These are phyloP conservation scores for Hydra vulgaris DNA, from an alignment of 30 jellyfish, hydroid and myxozoan species.

Conservation along the genomic window DNA sequence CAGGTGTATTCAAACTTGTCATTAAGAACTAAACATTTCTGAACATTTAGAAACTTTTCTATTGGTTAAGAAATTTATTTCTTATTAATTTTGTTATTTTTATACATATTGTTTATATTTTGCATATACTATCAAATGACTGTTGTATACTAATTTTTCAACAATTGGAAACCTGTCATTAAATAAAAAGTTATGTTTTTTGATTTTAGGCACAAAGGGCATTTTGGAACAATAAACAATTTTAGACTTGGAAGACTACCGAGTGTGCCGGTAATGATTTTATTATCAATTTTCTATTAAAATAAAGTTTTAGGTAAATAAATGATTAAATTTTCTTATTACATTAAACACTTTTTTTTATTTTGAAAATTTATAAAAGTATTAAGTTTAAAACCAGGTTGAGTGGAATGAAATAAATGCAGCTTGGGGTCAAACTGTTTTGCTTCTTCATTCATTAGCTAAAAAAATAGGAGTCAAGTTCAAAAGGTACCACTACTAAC, in stretches of 20 bases:
- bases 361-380: not conserved
- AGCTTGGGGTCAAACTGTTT: constrained; percentile 97
- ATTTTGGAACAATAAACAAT: constrained; percentile 86
- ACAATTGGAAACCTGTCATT: too few species aligned
- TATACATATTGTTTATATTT: too few species aligned
- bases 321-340: not conserved
- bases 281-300: too few species aligned
- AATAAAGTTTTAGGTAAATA: too few species aligned
- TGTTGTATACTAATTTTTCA: not conserved
- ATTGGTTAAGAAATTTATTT: too few species aligned
- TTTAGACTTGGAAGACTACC: constrained; percentile 92
- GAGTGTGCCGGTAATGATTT: constrained; percentile 90
- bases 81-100: too few species aligned
- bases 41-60: too few species aligned
- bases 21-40: too few species aligned
- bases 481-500: constrained; percentile 31
- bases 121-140: not conserved
- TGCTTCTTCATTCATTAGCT: constrained; percentile 64
- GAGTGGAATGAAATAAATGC: constrained; percentile 94
- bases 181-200: not conserved
- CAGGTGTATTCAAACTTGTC: too few species aligned
- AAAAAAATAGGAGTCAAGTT: constrained; percentile 70
- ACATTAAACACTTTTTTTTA: not conserved
- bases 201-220: constrained; percentile 80
- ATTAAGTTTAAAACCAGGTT: constrained; percentile 23